Conservation (phyloP, 2,888 invertebrate species). For the Xestia xanthographa region DNA sequence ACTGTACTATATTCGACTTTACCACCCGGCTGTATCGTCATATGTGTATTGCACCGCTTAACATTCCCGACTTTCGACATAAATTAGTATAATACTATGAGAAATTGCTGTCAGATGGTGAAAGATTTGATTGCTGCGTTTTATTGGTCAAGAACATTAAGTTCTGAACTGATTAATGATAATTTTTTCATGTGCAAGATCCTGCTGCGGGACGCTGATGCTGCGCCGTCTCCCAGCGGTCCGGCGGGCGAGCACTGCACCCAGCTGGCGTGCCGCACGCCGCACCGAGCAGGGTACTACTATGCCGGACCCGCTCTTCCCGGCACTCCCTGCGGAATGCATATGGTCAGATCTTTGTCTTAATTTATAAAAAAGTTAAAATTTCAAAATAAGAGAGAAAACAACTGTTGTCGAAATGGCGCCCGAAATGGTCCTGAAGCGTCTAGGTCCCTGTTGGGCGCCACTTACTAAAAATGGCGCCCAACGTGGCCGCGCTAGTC, state of each 20-base stretch:
- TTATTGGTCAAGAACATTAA: background rate
- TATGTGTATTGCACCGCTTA: background rate
- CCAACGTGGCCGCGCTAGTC: background rate
- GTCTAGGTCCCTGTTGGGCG: background rate
- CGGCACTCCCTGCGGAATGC: conserved; percentile 93
- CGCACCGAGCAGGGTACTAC: conserved; percentile 93
- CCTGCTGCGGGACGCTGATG: conserved; percentile 92
- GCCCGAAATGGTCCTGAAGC: background rate
- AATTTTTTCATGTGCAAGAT: conserved; percentile 70
- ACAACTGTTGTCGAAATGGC: background rate
- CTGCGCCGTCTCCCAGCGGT: conserved; percentile 89
- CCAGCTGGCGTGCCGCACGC: conserved; percentile 93
- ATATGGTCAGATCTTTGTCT: conserved; percentile 86
- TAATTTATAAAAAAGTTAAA: background rate
- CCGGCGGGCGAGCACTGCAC: conserved; percentile 88
- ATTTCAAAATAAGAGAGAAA: background rate
- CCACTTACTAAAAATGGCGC: background rate
- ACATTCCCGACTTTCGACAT: background rate
- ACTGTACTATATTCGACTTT: background rate
- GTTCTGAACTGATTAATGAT: conserved; percentile 15
- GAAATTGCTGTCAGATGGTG: background rate
- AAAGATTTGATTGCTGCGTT: background rate
- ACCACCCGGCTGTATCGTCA: background rate
- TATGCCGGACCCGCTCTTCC: conserved; percentile 96
- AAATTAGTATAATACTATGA: background rate